Base-by-base conservation (phyloP, 2,113 vertebrate species). In the Bambusicola thoracicus region DNA sequence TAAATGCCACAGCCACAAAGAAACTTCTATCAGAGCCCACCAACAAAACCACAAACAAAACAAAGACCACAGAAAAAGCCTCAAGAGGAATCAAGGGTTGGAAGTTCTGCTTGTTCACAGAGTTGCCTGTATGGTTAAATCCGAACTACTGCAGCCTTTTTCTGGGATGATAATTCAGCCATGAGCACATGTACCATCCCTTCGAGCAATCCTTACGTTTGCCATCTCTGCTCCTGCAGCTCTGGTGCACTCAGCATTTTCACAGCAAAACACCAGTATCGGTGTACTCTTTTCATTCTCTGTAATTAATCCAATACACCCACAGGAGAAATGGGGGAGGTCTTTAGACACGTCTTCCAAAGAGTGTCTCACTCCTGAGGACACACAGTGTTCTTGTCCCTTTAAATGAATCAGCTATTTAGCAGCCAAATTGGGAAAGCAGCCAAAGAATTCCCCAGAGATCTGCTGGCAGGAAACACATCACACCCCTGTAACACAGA, bases 371-470 rank as follows among this genome's bases (percentile, higher is more conserved):
- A 36, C 41, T 83, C 12, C 25, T 29, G 73, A 72, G 80, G 68
- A 78, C 72, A 86, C 75, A 81, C 20, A 32, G 41, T 44, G 73
- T 76, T 94, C 66, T 22, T 79, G 69, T 65, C 77, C 56, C 77
- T 93, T 96, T 95, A 94, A 94, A 84, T 65, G 83, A 86, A 53
- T 72, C 77, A 88, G 38, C 74, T 80, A 14, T 65, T 80, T 68
- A 85, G 48, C 81, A 85, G 56, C 69, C 78, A 79, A 90, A 93
- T 81, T 87, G 53, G 90, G 81, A 95, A 84, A 61, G 73, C 85
- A 81, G 70, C 73, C 96, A 92, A 70, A 86, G 44, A 41, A 27
- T 32, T 89, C 90, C 69, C 83, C 24, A 51, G 81, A 63, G 83
- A 81, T 11, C 53, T 66, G n/a, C 81, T 89, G 83, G 62, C 62